These are phyloP conservation scores for Parasteatoda lunata DNA, from an alignment of 2,888 invertebrate genomes.

Conservation along the genomic window DNA sequence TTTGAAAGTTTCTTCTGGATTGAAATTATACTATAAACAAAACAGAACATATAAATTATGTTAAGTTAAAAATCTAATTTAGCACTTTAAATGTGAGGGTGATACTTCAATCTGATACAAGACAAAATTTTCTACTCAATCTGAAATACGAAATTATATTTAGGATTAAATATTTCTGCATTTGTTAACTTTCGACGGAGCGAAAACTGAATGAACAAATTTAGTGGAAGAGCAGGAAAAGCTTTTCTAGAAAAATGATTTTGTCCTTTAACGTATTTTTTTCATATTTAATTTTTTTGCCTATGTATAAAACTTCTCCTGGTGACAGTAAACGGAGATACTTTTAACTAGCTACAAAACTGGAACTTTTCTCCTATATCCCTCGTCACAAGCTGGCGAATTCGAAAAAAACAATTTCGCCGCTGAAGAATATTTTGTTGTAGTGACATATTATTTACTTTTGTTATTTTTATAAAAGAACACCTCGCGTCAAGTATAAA, in stretches of 20 bases:
- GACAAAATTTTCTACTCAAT: too few species aligned
- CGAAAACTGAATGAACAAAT: constrained; percentile 50
- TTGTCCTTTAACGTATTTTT: constrained; percentile 36
- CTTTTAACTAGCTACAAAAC: constrained; percentile 61
- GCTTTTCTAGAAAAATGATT: constrained; percentile 55
- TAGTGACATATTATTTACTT: constrained; percentile 13
- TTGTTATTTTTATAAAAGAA: constrained; percentile 42
- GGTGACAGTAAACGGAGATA: constrained; percentile 22
- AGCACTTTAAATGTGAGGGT: too few species aligned
- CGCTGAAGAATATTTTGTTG: constrained; percentile 14
- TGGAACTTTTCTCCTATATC: constrained; percentile 59
- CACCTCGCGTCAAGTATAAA: constrained; percentile 65
- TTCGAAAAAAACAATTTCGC: constrained; percentile 33
- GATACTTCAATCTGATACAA: too few species aligned
- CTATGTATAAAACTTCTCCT: constrained; percentile 61
- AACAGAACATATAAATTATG: too few species aligned
- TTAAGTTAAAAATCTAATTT: too few species aligned
- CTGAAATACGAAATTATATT: too few species aligned
- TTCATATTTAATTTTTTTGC: constrained; percentile 13
- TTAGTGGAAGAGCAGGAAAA: constrained; percentile 45
- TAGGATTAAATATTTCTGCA: constrained; percentile 27
- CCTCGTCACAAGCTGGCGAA: constrained; percentile 22
- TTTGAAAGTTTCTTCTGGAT: too few species aligned
- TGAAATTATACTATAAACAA: too few species aligned
- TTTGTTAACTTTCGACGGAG: constrained; percentile 43